phyloP scores from a whole-genome alignment of 2,113 vertebrate genomes.

The Dascyllus trimaculatus region DNA sequence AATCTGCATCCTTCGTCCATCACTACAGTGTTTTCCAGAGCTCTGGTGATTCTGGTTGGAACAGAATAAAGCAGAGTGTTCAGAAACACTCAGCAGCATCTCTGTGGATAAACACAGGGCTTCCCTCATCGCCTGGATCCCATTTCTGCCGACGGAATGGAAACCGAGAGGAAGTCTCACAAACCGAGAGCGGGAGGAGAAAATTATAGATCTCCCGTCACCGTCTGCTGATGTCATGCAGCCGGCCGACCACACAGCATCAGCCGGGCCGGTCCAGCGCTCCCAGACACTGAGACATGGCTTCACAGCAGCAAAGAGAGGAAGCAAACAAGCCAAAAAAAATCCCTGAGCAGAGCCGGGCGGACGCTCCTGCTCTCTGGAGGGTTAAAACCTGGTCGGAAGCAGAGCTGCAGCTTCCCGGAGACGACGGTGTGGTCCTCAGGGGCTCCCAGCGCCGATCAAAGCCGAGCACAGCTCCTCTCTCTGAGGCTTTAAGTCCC shows the following conservation, averaged over 20 bases:
- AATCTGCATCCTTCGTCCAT: too few species aligned
- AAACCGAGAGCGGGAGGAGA: constrained; percentile 53
- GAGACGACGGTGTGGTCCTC: constrained; percentile 61
- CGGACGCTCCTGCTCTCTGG: constrained; percentile 7
- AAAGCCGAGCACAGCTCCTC: constrained; percentile 76
- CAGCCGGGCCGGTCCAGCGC: constrained; percentile 41
- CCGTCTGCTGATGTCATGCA: constrained; percentile 78
- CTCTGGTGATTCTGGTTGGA: too few species aligned
- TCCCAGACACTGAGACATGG: constrained; percentile 64
- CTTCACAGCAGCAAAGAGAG: constrained; percentile 34
- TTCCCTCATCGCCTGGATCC: constrained; percentile 69
- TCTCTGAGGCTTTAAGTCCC: constrained; percentile 73
- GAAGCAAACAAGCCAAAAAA: constrained; percentile 13
- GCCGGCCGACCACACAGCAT: constrained; percentile 61
- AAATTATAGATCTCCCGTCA: constrained; percentile 78
- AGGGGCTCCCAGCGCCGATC: constrained; percentile 71
- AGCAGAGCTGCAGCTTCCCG: constrained; percentile 49
- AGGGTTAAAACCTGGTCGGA: constrained; percentile 29
- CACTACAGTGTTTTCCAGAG: too few species aligned
- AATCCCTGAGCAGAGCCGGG: background rate
- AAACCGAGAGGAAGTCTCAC: constrained; percentile 69
- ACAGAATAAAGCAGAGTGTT: too few species aligned
- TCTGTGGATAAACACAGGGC: constrained; percentile 58
- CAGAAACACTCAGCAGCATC: constrained; percentile 4
- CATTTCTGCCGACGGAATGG: constrained; percentile 64